Evolutionary conservation across 2,797 vertebrate species (phyloP), one percentile per base, ranked within the genome.

Genomic region (Coilia nasus): DNA sequence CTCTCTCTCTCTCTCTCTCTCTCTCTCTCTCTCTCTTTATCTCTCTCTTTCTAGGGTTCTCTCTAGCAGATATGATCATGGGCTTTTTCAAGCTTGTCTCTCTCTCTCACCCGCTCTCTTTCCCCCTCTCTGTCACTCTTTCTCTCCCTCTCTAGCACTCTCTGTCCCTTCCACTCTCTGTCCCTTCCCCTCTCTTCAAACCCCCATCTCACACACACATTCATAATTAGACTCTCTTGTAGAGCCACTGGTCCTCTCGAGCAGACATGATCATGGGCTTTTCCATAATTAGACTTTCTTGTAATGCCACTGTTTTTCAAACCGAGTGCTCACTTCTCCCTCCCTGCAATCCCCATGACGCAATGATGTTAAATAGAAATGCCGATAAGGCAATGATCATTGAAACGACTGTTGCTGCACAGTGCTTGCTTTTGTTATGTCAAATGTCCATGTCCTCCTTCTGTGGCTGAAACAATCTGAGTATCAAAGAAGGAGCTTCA

Each of bases 91-190:
- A n/a, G n/a, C n/a, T n/a, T n/a, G 50, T 7, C 14, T 54, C 14
- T 54, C 46, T 47, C 46, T 47, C 10, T 47, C 46, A 4, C 10
- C 10, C 46, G 3, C 10, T 47, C 46, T 47, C 14, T 3, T 7
- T 54, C 14, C 9, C 50, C 9, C 14, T 3, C 50, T 54, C 14
- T 54, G 9, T 54, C 14, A 62, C 59, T 62, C 25, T 28, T 25
- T 28, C 28, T 17, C 28, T 71, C 11, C 23, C 50, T 75, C 6
- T 2, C 78, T 82, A 84, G 47, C 83, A 85, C 85, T 23, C 82
- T 11, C n/a, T 21, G 17, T 41, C 82, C 3, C 17, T 10, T 60
- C 54, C 23, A 6, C 81, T 56, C 56, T 44, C 75, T 62, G 80
- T 78, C 54, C 46, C 10, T 3, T 47, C 46, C 10, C 46, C 46